These are phyloP conservation scores for Nothura maculosa DNA, from an alignment of 2,797 vertebrate species.

Conservation along the genomic window DNA sequence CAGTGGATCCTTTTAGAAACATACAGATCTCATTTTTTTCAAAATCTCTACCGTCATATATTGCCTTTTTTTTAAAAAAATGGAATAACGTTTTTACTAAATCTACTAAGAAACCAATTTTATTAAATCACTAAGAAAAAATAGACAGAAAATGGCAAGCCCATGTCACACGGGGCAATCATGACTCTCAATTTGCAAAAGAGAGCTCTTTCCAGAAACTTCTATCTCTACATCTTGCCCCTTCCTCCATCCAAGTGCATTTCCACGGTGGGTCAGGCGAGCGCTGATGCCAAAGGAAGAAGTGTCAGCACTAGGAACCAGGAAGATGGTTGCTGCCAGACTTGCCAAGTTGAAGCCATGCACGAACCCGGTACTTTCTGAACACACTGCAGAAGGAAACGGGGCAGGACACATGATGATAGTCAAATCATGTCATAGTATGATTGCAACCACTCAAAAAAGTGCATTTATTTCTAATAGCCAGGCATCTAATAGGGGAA, in stretches of 20 bases:
- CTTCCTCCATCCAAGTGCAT: neutral
- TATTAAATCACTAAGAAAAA: neutral
- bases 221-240: neutral
- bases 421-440: neutral
- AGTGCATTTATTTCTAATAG: neutral
- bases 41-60: neutral
- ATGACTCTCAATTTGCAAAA: neutral
- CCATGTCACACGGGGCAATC: no score
- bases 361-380: neutral
- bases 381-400: neutral
- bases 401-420: neutral
- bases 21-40: neutral
- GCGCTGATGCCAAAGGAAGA: neutral
- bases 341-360: neutral
- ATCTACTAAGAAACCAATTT: neutral
- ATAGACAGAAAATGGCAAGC: neutral
- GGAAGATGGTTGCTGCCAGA: neutral
- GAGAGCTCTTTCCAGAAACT: neutral
- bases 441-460: neutral
- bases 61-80: neutral
- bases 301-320: neutral
- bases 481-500: neutral
- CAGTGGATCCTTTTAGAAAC: neutral
- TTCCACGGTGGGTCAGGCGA: neutral
- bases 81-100: neutral